Evolutionary conservation across 64 coral and sea anemone species (phyloP).

Genomic region (Dendronephthya gigantea): DNA sequence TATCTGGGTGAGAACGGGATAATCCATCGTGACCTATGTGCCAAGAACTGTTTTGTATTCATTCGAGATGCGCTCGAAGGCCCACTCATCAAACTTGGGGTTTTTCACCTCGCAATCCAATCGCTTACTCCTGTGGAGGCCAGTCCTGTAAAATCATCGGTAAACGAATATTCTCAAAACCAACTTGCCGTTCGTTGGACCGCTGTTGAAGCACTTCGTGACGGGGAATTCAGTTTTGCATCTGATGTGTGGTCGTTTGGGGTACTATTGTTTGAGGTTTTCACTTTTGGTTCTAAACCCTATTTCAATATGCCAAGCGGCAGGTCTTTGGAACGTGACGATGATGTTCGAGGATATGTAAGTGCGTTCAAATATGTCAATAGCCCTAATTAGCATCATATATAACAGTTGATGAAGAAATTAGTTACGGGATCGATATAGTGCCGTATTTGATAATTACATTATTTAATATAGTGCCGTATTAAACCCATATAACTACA

Average conservation of each 20-base stretch:
- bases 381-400: too few species aligned
- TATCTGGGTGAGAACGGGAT: neutral
- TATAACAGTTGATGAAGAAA: too few species aligned
- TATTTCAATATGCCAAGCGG: neutral
- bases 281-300: neutral
- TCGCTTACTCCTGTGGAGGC: neutral
- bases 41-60: neutral
- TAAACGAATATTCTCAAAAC: neutral
- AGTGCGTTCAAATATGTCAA: neutral
- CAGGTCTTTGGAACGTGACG: neutral
- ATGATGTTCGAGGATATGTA: neutral
- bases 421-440: too few species aligned
- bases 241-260: slow-evolving; percentile 3
- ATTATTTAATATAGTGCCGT: too few species aligned
- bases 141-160: neutral
- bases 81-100: neutral
- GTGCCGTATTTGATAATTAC: too few species aligned
- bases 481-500: too few species aligned
- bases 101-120: neutral
- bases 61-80: neutral
- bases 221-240: neutral
- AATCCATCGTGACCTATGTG: neutral
- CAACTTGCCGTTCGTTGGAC: neutral
- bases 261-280: neutral
- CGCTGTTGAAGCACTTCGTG: neutral